Conservation (phyloP, 2,797 vertebrate genomes). For the Sebastes cheni region DNA sequence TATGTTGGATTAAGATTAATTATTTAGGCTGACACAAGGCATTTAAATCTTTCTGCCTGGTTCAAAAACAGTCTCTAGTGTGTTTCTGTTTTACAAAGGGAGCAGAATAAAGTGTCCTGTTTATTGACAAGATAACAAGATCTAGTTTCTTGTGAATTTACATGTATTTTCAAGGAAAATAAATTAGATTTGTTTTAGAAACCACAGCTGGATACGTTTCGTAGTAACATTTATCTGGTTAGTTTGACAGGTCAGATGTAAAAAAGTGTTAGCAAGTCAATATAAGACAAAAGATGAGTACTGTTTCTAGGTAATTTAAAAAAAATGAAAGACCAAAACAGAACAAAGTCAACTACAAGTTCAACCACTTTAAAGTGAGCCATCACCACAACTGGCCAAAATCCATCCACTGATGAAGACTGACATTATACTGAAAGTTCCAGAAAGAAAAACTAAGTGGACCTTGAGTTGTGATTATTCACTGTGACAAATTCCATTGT, state of each 20-base stretch:
- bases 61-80: slow-evolving; percentile 25
- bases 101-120: neutral
- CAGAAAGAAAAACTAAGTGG: neutral
- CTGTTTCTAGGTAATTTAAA: neutral
- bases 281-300: neutral
- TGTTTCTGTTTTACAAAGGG: neutral
- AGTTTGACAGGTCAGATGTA: neutral
- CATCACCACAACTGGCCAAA: neutral
- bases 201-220: neutral
- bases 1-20: slow-evolving; percentile 51
- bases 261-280: neutral
- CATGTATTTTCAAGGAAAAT: neutral
- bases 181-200: neutral
- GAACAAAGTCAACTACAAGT: neutral
- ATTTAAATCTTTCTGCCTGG: slow-evolving; percentile 32
- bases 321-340: too few relatives aligned
- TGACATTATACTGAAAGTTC: neutral
- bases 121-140: neutral
- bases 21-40: slow-evolving; percentile 35
- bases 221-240: neutral
- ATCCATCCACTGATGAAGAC: neutral
- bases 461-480: neutral
- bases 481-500: neutral
- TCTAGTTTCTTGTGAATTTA: slow-evolving; percentile 2
- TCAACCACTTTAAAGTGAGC: neutral